Evolutionary conservation across 2,888 invertebrate species (phyloP).

Genomic region (Aphodius granarius): DNA sequence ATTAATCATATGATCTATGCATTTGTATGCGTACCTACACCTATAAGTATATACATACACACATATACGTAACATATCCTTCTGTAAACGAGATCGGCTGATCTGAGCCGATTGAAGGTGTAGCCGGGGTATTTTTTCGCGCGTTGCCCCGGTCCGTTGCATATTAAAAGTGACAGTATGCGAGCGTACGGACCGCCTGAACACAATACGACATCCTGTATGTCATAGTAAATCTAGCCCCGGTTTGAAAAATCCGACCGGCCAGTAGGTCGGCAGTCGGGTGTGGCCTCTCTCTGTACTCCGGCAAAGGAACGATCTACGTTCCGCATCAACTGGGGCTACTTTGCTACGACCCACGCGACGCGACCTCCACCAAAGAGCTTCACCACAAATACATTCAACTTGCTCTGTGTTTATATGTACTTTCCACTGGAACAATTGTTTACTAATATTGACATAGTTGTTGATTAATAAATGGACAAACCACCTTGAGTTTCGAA

Average conservation of each 20-base stretch:
- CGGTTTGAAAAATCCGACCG: slow-evolving; percentile 43
- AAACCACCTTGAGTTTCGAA: too few relatives aligned
- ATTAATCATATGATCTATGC: background rate
- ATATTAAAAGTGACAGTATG: slow-evolving; percentile 18
- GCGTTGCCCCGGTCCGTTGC: background rate
- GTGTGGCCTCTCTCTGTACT: slow-evolving; percentile 41
- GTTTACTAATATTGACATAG: too few relatives aligned
- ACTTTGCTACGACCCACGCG: background rate
- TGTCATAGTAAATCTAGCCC: slow-evolving; percentile 32
- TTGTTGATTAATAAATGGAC: too few relatives aligned
- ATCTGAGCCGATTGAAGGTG: background rate
- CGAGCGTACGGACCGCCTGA: background rate
- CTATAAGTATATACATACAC: background rate
- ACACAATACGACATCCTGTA: slow-evolving; percentile 24
- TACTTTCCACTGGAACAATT: background rate
- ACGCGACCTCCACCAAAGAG: background rate
- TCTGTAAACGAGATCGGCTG: background rate
- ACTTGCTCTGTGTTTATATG: background rate
- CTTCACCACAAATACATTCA: background rate
- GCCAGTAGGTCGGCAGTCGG: slow-evolving; percentile 50
- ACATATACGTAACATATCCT: background rate
- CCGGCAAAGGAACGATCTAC: background rate
- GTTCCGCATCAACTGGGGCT: slow-evolving; percentile 34
- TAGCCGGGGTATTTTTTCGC: background rate
- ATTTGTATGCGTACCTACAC: background rate